Evolutionary conservation across 2,797 vertebrate species (phyloP).

Genomic region (Atherinosoma microstoma): DNA sequence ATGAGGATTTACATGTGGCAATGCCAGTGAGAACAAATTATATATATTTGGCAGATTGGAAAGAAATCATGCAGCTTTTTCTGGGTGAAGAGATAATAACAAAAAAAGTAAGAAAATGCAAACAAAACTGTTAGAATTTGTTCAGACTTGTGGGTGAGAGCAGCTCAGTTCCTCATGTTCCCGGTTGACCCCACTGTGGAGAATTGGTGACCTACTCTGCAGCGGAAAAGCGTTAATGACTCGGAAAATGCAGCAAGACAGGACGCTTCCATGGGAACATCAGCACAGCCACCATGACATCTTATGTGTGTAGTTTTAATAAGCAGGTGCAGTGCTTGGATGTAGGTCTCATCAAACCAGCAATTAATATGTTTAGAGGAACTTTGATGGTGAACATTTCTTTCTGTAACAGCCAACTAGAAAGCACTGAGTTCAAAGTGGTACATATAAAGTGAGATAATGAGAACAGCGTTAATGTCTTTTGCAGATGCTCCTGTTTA

Average conservation of each 20-base stretch:
- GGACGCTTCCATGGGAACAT: slow-evolving; percentile 57
- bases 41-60: neutral
- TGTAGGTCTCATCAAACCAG: slow-evolving; percentile 64
- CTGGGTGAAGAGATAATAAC: slow-evolving; percentile 4
- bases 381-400: slow-evolving; percentile 67
- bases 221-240: slow-evolving; percentile 72
- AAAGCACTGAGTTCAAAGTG: slow-evolving; percentile 36
- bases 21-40: neutral
- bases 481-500: slow-evolving; percentile 45
- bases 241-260: slow-evolving; percentile 74
- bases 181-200: slow-evolving; percentile 60
- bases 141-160: slow-evolving; percentile 20
- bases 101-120: neutral
- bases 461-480: slow-evolving; percentile 7
- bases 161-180: slow-evolving; percentile 41
- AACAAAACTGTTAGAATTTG: slow-evolving; percentile 6
- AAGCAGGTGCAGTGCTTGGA: slow-evolving; percentile 62
- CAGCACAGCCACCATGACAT: slow-evolving; percentile 47
- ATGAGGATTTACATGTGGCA: neutral
- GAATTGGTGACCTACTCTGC: slow-evolving; percentile 59
- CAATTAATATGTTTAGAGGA: slow-evolving; percentile 70
- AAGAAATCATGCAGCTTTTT: neutral
- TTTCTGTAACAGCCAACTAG: slow-evolving; percentile 46
- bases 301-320: slow-evolving; percentile 64
- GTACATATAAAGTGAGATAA: slow-evolving; percentile 24